These are phyloP conservation scores for Rhinophrynus dorsalis DNA, from an alignment of 2,797 vertebrate species.

Conservation along the genomic window DNA sequence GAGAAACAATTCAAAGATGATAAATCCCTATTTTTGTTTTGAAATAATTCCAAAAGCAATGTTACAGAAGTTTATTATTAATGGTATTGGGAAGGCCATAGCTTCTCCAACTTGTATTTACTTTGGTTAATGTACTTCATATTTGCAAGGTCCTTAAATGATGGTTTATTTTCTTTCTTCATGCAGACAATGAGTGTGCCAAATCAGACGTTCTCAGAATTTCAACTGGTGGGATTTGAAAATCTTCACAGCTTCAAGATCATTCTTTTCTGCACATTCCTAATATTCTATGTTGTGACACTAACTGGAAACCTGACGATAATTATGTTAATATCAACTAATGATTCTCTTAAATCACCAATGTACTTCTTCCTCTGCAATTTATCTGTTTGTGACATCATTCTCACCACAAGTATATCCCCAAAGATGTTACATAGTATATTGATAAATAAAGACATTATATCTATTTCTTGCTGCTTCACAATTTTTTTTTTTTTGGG, in stretches of 20 bases:
- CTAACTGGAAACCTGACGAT: constrained; percentile 52
- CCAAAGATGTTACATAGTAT: not conserved
- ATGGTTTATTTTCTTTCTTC: too few species aligned
- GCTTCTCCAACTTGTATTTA: too few species aligned
- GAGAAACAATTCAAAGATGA: too few species aligned
- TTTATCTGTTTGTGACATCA: not conserved
- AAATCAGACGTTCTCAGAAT: too few species aligned
- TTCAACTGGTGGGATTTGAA: constrained; percentile 47
- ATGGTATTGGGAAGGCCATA: too few species aligned
- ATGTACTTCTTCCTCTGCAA: not conserved
- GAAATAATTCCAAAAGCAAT: too few species aligned
- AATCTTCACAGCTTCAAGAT: constrained; percentile 29
- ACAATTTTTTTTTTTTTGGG: not conserved
- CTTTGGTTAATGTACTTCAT: too few species aligned
- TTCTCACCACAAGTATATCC: not conserved
- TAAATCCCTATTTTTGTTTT: too few species aligned
- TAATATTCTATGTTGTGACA: constrained; percentile 51
- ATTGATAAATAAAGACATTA: not conserved
- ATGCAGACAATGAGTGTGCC: too few species aligned
- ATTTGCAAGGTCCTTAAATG: too few species aligned
- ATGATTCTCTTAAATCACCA: constrained; percentile 5
- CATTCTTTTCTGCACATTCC: constrained; percentile 43
- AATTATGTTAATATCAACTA: constrained; percentile 45
- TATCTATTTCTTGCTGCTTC: not conserved
- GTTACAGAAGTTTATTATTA: too few species aligned